Evolutionary conservation across 2,797 vertebrate genomes (phyloP), one percentile per base, ranked within the genome.

Genomic region (Sternotherus odoratus): DNA sequence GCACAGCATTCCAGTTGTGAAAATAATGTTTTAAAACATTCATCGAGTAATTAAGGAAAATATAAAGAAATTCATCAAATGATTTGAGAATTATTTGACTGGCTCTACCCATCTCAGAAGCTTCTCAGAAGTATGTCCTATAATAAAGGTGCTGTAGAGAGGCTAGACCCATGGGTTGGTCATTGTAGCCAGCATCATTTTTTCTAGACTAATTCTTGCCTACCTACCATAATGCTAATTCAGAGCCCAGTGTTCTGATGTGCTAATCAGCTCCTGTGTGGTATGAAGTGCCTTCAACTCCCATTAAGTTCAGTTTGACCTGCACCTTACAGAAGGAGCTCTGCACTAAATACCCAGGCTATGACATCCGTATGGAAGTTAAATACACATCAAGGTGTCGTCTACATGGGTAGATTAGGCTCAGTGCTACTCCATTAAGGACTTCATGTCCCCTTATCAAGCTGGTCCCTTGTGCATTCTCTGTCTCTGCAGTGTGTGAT

Each of bases 111-210:
- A 16, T 75, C 72, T 75, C 43, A 8, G 16, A 75, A 48, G 39
- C 13, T 75, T 48, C 72, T 48, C 24, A 48, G 15, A 43, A 30
- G 46, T 13, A 48, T 75, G 72, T 69, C 72, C 13, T 43, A 39
- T 43, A 46, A 46, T 39, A 74, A 43, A 26, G 12, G 7, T 28
- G 43, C 26, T 75, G 72, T 75, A 9, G 12, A 48, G 72, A 75
- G 24, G 2, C 43, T 48, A 30, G 43, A n/a, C 7, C 3, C 48
- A 51, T 43, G 54, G 77, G 12, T 48, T 8, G 3, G 0, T 11
- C 48, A 77, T 48, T 5, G 0, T 1, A 21, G 4, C 15, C 24
- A 46, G 12, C 82, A 19, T 36, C 24, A 0, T 11, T 79, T 79
- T 79, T 36, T 79, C 66, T 86, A 77, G 84, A 9, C 4, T 48